A percentile compares a stretch with the other conserved stretches of the same genome.
These are phyloP conservation scores for Volucella zonaria DNA, from an alignment of 2,888 invertebrate genomes.

Conservation along the genomic window DNA sequence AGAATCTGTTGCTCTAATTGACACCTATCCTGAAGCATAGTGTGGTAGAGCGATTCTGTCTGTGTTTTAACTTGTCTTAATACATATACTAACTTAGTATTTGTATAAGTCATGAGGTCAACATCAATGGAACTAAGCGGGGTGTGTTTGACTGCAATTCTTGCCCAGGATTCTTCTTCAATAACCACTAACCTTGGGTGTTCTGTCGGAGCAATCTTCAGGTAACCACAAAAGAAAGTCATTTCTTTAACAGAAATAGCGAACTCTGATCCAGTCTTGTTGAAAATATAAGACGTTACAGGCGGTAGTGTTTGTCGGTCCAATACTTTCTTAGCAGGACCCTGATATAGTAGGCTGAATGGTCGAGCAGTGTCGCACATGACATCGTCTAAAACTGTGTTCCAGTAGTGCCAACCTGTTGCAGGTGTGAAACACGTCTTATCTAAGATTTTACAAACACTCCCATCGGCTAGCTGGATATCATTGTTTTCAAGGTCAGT, in stretches of 20 bases:
- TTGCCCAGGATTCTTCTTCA: too few species aligned
- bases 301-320: neutral
- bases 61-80: neutral
- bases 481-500: neutral
- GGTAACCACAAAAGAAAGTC: too few species aligned
- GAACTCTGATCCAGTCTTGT: too few species aligned
- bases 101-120: neutral
- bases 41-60: neutral
- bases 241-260: too few species aligned
- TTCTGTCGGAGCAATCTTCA: too few species aligned
- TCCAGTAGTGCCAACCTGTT: neutral
- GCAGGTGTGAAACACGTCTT: neutral
- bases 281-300: too few species aligned
- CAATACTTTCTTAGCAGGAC: neutral
- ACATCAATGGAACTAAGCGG: neutral
- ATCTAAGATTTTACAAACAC: neutral
- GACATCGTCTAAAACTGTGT: neutral
- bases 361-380: neutral
- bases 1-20: neutral
- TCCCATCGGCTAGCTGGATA: neutral
- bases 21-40: neutral
- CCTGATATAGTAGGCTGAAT: neutral
- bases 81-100: neutral
- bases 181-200: too few species aligned
- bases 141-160: too few species aligned